Evolutionary conservation across 2,888 invertebrate species (phyloP).

Genomic region (Papilio elwesi): DNA sequence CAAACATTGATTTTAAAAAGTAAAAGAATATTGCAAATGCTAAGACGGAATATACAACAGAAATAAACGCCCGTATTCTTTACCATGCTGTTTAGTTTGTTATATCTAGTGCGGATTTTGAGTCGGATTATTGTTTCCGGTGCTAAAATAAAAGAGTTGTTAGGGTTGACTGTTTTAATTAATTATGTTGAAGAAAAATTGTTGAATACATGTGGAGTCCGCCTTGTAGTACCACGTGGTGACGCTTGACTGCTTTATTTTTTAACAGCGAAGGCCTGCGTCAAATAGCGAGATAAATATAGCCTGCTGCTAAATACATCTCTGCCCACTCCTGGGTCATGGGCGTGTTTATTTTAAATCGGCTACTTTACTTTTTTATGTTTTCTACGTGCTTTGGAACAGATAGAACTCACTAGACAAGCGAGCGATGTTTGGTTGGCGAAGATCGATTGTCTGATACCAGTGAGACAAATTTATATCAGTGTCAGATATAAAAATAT

Average conservation of each 20-base stretch:
- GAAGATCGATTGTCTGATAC: background rate
- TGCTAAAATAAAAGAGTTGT: conserved; percentile 1
- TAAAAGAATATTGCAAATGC: background rate
- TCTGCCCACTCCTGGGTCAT: conserved; percentile 19
- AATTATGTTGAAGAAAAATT: conserved; percentile 1
- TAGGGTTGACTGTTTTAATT: conserved; percentile 1
- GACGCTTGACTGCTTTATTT: no score
- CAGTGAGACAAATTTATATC: no score
- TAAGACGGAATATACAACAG: background rate
- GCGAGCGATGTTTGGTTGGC: background rate
- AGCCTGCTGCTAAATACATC: conserved; percentile 15
- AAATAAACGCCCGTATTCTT: background rate
- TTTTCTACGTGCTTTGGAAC: background rate
- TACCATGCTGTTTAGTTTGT: conserved; percentile 2
- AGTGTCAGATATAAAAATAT: no score
- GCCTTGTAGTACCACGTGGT: background rate
- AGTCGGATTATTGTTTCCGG: conserved; percentile 10
- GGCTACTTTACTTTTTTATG: conserved; percentile 4
- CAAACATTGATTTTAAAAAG: background rate
- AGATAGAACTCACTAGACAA: background rate
- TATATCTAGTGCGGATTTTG: conserved; percentile 8
- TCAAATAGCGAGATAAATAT: conserved; percentile 11
- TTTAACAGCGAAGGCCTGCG: background rate
- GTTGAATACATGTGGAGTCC: background rate
- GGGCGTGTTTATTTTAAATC: conserved; percentile 17